Percentiles rank a stretch among this genome's conserved stretches.
These are phyloP conservation scores for Forbesichthys papilliferus DNA, from an alignment of 2,113 vertebrate genomes.

Conservation along the genomic window DNA sequence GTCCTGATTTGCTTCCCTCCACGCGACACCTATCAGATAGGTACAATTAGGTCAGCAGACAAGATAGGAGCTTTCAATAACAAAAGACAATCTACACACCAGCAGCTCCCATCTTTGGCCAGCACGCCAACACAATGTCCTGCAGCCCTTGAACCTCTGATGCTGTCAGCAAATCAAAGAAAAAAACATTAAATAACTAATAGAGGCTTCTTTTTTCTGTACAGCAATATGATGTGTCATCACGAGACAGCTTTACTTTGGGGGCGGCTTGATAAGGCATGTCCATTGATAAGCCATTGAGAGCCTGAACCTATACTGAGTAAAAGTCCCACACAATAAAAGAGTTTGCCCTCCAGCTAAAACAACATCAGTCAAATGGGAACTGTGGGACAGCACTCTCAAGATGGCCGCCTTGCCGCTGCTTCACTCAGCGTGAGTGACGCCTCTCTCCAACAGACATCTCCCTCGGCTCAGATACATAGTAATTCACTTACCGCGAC, in stretches of 20 bases:
- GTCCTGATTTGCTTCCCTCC: conserved; percentile 27
- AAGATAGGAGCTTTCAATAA: conserved; percentile 35
- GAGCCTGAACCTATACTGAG: conserved; percentile 58
- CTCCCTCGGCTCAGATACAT: conserved; percentile 30
- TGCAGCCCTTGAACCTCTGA: conserved; percentile 72
- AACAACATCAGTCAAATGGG: conserved; percentile 46
- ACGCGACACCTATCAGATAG: conserved; percentile 20
- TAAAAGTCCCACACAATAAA: conserved; percentile 67
- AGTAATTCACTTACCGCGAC: conserved; percentile 31
- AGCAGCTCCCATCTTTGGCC: conserved; percentile 38
- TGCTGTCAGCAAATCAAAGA: conserved; percentile 54
- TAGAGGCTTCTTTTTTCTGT: conserved; percentile 56
- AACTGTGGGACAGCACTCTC: conserved; percentile 29
- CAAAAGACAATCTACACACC: conserved; percentile 33
- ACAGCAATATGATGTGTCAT: conserved; percentile 61
- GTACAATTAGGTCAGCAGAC: conserved; percentile 38
- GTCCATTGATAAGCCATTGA: conserved; percentile 66
- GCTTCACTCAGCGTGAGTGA: conserved; percentile 20
- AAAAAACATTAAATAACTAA: conserved; percentile 60
- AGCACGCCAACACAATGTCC: conserved; percentile 46
- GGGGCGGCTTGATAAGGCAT: conserved; percentile 65
- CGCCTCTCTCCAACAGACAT: conserved; percentile 29
- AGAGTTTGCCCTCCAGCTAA: conserved; percentile 51
- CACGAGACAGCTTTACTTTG: conserved; percentile 33
- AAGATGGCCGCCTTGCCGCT: conserved; percentile 29